phyloP scores from a whole-genome alignment of 2,113 vertebrate genomes.

The Ovis canadensis region DNA sequence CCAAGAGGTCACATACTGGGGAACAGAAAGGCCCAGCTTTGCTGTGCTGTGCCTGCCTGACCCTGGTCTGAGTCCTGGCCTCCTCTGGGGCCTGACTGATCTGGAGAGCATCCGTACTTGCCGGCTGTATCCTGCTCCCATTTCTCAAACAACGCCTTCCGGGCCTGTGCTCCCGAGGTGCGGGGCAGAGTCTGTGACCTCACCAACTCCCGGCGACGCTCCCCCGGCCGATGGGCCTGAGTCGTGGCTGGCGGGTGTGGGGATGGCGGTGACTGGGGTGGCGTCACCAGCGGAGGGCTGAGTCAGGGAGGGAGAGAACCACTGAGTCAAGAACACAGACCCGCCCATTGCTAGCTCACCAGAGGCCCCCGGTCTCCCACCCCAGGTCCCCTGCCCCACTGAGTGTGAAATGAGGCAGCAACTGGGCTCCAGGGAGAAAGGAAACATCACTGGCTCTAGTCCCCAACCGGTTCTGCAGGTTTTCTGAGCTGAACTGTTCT shows the following conservation, averaged over 20 bases:
- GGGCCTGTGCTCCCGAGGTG: slow-evolving; percentile 82
- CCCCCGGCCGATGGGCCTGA: slow-evolving; percentile 74
- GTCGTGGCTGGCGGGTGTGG: slow-evolving; percentile 52
- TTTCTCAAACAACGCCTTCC: slow-evolving; percentile 89
- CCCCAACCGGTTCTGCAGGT: slow-evolving; percentile 8
- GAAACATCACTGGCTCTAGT: neutral
- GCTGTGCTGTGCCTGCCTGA: neutral
- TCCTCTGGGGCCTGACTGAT: neutral
- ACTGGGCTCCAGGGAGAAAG: neutral
- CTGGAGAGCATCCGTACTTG: slow-evolving; percentile 78
- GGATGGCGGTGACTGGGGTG: slow-evolving; percentile 66
- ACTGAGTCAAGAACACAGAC: neutral
- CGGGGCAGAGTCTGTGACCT: slow-evolving; percentile 88
- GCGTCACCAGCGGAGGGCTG: slow-evolving; percentile 15
- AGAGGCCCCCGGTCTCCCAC: neutral
- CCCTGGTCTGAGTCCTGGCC: neutral
- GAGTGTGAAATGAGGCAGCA: neutral
- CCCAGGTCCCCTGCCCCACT: fast-evolving
- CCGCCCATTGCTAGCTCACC: neutral
- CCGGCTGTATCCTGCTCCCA: slow-evolving; percentile 83
- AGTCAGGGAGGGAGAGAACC: slow-evolving; percentile 24
- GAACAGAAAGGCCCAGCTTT: neutral
- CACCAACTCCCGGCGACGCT: slow-evolving; percentile 85
- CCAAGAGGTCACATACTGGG: neutral
- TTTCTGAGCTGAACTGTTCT: neutral